phyloP scores from a whole-genome alignment of 2,888 invertebrate genomes.

The Ophonus ardosiacus region DNA sequence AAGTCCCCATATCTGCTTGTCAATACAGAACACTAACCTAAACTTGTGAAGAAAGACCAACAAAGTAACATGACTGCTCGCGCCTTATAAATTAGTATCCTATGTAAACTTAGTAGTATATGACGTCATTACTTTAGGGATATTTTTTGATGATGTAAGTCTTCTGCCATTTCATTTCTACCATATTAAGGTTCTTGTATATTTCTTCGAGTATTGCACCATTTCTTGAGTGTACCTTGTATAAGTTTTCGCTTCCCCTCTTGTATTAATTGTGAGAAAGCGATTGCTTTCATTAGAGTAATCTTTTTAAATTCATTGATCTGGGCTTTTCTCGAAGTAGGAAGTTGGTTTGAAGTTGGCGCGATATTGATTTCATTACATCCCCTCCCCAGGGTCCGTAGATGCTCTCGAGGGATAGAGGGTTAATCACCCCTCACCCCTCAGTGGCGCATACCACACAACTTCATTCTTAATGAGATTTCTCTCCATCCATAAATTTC shows the following conservation, averaged over 20 bases:
- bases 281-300: conserved; percentile 20
- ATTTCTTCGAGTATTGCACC: not conserved
- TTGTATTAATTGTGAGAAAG: conserved; percentile 22
- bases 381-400: conserved; percentile 16
- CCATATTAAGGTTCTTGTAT: too few species aligned
- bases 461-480: conserved; percentile 77
- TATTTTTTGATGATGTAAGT: too few species aligned
- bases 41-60: too few species aligned
- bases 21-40: too few species aligned
- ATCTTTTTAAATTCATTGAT: conserved; percentile 44
- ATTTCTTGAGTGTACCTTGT: not conserved
- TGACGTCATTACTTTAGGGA: too few species aligned
- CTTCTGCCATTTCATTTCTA: too few species aligned
- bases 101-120: too few species aligned
- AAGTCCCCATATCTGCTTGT: too few species aligned
- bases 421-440: not conserved
- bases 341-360: conserved; percentile 48
- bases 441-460: conserved; percentile 70
- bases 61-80: too few species aligned
- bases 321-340: conserved; percentile 11
- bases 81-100: too few species aligned
- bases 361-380: conserved; percentile 57
- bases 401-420: not conserved
- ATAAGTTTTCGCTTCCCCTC: too few species aligned
- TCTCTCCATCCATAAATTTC: conserved; percentile 77